A percentile compares a stretch with the other conserved stretches of the same genome.
Evolutionary conservation across 2,797 vertebrate species (phyloP).

Genomic region (Gadopsis bispinosus): DNA sequence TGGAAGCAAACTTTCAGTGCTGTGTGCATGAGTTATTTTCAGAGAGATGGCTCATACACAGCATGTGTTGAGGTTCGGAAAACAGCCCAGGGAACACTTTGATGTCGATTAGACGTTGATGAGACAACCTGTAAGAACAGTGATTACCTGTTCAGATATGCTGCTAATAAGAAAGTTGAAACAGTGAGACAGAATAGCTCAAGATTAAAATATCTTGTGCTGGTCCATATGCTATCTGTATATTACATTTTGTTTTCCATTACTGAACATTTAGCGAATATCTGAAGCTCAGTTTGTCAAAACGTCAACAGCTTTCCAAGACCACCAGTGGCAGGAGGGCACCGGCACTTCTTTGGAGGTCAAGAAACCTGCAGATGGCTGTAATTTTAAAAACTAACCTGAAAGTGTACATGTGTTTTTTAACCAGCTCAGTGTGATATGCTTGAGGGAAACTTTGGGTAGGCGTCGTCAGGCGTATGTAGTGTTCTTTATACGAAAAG

Average conservation of each 20-base stretch:
- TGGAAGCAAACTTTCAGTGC: constrained; percentile 39
- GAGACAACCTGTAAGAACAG: not conserved
- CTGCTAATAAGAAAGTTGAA: not conserved
- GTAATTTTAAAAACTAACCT: constrained; percentile 27
- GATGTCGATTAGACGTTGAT: constrained; percentile 28
- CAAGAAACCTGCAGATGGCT: constrained; percentile 24
- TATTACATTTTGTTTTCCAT: constrained; percentile 4
- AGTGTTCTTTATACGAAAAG: constrained; percentile 29
- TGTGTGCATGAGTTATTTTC: constrained; percentile 43
- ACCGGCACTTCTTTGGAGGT: constrained; percentile 2
- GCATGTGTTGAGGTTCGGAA: constrained; percentile 34
- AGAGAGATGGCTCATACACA: constrained; percentile 25
- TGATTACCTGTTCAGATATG: not conserved
- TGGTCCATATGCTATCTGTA: not conserved
- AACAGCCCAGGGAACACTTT: constrained; percentile 1
- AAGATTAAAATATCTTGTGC: not conserved
- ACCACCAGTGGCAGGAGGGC: constrained; percentile 17
- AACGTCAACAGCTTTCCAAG: constrained; percentile 17
- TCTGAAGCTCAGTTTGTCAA: constrained; percentile 13
- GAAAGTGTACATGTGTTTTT: constrained; percentile 30
- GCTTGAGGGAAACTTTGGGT: constrained; percentile 19
- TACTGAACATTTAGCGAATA: constrained; percentile 1
- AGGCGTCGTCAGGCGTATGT: constrained; percentile 12
- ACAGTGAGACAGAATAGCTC: not conserved
- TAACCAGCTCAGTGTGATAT: constrained; percentile 9